Conservation (phyloP, 1,140 invertebrate species). For the Oreohelix idahoensis region DNA sequence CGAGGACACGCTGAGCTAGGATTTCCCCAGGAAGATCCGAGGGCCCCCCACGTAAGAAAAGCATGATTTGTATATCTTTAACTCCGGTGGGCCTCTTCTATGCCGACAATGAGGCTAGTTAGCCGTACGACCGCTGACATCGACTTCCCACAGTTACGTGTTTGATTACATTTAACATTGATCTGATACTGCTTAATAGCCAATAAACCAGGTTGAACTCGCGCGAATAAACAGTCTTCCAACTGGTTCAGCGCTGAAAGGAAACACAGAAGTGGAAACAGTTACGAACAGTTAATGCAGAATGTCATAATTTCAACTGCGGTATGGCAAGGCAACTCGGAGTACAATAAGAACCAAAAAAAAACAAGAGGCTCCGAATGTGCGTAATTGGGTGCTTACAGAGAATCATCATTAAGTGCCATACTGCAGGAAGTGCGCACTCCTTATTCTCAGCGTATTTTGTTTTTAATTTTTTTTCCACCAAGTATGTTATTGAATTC, state of each 20-base stretch:
- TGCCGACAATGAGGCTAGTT: neutral
- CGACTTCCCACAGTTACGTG: neutral
- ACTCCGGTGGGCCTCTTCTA: neutral
- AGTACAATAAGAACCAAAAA: too few relatives aligned
- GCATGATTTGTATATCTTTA: neutral
- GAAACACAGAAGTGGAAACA: neutral
- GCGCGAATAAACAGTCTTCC: neutral
- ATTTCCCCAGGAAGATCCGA: neutral
- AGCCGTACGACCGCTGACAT: neutral
- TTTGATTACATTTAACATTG: neutral
- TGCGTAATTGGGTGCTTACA: too few relatives aligned
- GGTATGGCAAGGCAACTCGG: too few relatives aligned
- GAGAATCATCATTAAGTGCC: too few relatives aligned
- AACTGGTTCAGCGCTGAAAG: neutral
- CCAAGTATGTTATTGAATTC: too few relatives aligned
- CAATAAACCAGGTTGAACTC: conserved; percentile 1
- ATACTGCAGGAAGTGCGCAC: too few relatives aligned
- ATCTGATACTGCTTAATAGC: conserved; percentile 2
- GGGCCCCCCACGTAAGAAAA: conserved; percentile 17
- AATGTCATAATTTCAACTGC: too few relatives aligned
- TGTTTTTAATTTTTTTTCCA: too few relatives aligned
- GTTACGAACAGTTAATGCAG: too few relatives aligned
- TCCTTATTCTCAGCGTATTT: too few relatives aligned
- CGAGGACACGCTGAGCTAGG: neutral
- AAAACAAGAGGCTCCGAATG: too few relatives aligned